Base-by-base conservation (phyloP, 2,888 invertebrate genomes). In the Coenonympha glycerion region DNA sequence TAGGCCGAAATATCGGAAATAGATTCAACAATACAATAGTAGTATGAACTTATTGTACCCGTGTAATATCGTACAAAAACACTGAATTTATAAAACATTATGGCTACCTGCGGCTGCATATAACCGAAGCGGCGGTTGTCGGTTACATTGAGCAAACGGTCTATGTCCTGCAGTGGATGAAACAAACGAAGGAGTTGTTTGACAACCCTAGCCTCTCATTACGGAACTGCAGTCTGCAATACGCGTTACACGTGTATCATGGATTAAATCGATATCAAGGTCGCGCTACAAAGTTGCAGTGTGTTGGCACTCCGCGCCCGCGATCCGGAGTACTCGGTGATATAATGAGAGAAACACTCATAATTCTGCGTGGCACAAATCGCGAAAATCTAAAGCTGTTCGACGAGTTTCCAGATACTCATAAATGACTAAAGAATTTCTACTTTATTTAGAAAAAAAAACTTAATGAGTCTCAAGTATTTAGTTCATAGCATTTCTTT, bases 231-330 rank as follows among this genome's bases (percentile, higher is more conserved):
- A 31, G 4, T 44, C 30, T 21, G 44, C 31, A 31, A 8, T 44
- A 44, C 44, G 44, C 44, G 44, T 44, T 44, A 44, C 44, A 44
- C 44, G 44, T 44, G 44, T 11, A 21, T 33, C 33, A 33, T 33
- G 31, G 9, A 31, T 21, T 31, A 21, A 44, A 44, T 44, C 44
- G 44, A 44, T 44, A 47, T 48, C 51, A 54, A 54, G 54, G 54
- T 30, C 48, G 36, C 41, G 15, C 16, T 47, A 47, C 46, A 37
- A 37, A 19, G 46, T 47, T 37, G 46, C 36, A 34, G 19, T 13
- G 15, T 36, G 26, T 37, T 47, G 46, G 36, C 36, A 45, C 31
- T 45, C 9, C n/a, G 36, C 24, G 44, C 16, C 1, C 18, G 22
- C 39, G 5, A 6, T 6, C 18, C 16, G 33, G n/a, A n/a, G n/a